Base-by-base conservation (phyloP, 1,140 invertebrate genomes). In the Eumaeus atala region DNA sequence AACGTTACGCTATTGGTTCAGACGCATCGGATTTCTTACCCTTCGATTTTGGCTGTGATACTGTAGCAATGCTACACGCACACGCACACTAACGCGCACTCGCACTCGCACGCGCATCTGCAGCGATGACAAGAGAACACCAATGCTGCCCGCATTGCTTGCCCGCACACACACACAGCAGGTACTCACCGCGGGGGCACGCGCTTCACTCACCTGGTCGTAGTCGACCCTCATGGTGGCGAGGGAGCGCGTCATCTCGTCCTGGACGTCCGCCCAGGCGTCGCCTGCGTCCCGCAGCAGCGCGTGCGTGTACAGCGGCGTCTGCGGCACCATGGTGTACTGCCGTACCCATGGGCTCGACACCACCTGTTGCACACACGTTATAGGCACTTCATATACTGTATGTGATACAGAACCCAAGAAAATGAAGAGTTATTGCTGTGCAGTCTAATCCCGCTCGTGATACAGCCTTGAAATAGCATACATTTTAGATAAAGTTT, bases 151-250 rank as follows among this genome's bases (percentile, higher is more conserved):
- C n/a, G n/a, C n/a, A n/a, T n/a, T n/a, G n/a, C n/a, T n/a, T n/a
- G n/a, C n/a, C n/a, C n/a, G n/a, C n/a, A n/a, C n/a, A 1, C 12
- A 9, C 34, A 7, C 1, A 14, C n/a, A 14, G 40, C 16, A 14
- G 14, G 17, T 44, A 44, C 14, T 14, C 9, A 44, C 11, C 35
- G 2, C 9, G 3, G 6, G 36, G 12, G 16, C 12, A n/a, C 16
- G 12, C 10, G 10, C 17, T 38, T n/a, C 3, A 59, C 72, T 64
- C 70, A 87, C 91, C 88, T 92, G 93, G 81, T 98, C 97, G 76
- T 97, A 97, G 75, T 98, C 96, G 0, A 98, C 95, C 51, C 98
- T 89, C 97, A 99, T 99, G 51, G 96, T 97, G 35, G 97, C 96
- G 37, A 99, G 87, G 0, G 97, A 98, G 56, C 96, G 92, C 0